Evolutionary conservation across 2,888 invertebrate species (phyloP), one percentile per base, ranked within the genome.

Genomic region (Syrphus vitripennis): DNA sequence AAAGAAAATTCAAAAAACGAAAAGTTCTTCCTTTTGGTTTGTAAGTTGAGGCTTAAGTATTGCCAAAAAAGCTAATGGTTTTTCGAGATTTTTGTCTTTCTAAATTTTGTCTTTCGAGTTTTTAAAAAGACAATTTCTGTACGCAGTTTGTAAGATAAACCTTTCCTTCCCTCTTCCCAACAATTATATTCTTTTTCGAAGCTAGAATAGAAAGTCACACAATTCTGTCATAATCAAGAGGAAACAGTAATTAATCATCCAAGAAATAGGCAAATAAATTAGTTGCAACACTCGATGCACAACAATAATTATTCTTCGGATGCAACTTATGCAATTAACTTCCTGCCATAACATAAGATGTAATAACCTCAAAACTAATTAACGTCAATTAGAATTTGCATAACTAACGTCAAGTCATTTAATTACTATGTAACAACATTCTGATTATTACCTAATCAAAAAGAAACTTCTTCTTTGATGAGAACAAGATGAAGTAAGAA

Each of bases 331-430:
- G 10, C 12, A 19, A 48, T 26, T 63, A 53, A 4, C 9, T 65
- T 24, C 42, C 69, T 67, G 55, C n/a, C 75, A 37, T 48, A 34
- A 34, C 12, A 48, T 29, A 40, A 16, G 6, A 29, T 21, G 53
- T 59, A 71, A n/a, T n/a, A n/a, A 57, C 63, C 16, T n/a, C n/a
- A 31, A 61, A 26, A 65, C 57, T 81, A 76, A 84, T 77, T 81
- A 69, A 57, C 21, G 16, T 55, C 69, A 84, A 84, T 84, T 81
- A 72, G 61, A 84, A 76, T 84, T 76, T 81, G 61, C 81, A 84
- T 81, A 67, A 69, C 53, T 81, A 67, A 69, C 53, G 55, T 69
- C 81, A 72, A 59, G 67, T 34, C 57, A 19, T 19, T 59, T 59
- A 48, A 84, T 71, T 75, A 37, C 65, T 12, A 42, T n/a, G n/a